Conservation (phyloP, 92 coral and sea anemone genomes). For the Parazoanthus atlanticus region DNA sequence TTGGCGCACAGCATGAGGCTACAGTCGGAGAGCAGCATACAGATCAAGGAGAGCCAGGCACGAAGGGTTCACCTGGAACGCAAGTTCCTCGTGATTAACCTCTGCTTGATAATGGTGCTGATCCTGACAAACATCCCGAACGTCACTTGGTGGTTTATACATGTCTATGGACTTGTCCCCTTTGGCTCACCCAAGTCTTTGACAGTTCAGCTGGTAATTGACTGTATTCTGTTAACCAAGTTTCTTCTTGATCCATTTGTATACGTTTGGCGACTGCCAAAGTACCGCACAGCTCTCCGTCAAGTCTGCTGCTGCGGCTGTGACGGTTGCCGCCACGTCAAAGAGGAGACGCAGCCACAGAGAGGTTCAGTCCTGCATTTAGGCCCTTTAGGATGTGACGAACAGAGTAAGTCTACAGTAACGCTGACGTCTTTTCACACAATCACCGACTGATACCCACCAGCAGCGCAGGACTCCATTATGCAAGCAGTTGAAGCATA, state of each 20-base stretch:
- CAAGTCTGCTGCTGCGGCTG: constrained; percentile 1
- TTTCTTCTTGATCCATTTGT: constrained; percentile 24
- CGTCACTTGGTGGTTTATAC: neutral
- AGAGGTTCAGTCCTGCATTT: neutral
- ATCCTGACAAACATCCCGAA: neutral
- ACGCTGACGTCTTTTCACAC: neutral
- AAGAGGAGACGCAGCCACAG: neutral
- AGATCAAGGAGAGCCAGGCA: neutral
- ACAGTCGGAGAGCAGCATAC: neutral
- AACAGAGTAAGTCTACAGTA: constrained; percentile 2
- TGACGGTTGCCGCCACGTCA: too few relatives aligned
- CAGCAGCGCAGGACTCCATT: neutral
- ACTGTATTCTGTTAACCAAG: neutral
- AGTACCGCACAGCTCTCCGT: neutral
- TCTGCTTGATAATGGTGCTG: neutral
- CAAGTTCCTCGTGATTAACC: neutral
- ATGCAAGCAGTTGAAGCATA: neutral
- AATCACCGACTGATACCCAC: neutral
- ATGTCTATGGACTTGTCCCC: neutral
- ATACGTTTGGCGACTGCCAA: constrained; percentile 15
- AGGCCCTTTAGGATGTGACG: neutral
- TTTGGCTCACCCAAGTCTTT: neutral
- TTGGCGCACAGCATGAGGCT: neutral
- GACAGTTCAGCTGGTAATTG: neutral
- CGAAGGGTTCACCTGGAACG: neutral